phyloP scores from a whole-genome alignment of 2,888 invertebrate genomes.

The Patella caerulea region DNA sequence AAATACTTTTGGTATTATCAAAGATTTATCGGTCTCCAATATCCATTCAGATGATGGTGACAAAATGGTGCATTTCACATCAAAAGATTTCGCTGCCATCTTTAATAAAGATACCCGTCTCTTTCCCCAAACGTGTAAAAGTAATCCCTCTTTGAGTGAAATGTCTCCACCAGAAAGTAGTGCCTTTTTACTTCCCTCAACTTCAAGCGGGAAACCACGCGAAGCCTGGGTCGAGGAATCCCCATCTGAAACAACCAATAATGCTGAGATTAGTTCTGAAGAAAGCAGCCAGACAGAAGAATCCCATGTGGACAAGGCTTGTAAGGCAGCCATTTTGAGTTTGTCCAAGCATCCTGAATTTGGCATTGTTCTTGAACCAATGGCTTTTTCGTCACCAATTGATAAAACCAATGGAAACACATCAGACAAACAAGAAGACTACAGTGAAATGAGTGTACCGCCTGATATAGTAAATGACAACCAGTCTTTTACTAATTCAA shows the following conservation, averaged over 20 bases:
- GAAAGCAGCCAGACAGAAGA: conserved; percentile 48
- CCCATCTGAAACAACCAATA: conserved; percentile 11
- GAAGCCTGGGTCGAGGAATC: neutral
- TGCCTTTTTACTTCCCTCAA: conserved; percentile 10
- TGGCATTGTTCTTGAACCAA: neutral
- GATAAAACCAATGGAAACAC: neutral
- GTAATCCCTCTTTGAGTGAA: conserved; percentile 8
- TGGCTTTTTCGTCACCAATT: neutral
- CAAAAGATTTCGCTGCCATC: conserved; percentile 56
- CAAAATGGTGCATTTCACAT: conserved; percentile 64
- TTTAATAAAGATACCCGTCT: conserved; percentile 33
- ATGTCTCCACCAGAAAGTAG: conserved; percentile 13
- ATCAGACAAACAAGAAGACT: neutral
- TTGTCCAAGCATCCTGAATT: conserved; percentile 9
- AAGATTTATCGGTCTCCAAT: conserved; percentile 68
- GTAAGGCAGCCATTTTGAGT: conserved; percentile 4
- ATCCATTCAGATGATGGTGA: conserved; percentile 62
- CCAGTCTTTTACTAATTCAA: neutral
- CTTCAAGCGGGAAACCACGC: neutral
- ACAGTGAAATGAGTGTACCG: neutral
- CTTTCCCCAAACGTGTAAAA: conserved; percentile 18
- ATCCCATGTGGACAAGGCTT: conserved; percentile 31
- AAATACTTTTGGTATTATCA: conserved; percentile 65
- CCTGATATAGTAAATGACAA: neutral
- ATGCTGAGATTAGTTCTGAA: conserved; percentile 29